Conservation (phyloP, 2,888 invertebrate species). For the Drosophila rubida region DNA sequence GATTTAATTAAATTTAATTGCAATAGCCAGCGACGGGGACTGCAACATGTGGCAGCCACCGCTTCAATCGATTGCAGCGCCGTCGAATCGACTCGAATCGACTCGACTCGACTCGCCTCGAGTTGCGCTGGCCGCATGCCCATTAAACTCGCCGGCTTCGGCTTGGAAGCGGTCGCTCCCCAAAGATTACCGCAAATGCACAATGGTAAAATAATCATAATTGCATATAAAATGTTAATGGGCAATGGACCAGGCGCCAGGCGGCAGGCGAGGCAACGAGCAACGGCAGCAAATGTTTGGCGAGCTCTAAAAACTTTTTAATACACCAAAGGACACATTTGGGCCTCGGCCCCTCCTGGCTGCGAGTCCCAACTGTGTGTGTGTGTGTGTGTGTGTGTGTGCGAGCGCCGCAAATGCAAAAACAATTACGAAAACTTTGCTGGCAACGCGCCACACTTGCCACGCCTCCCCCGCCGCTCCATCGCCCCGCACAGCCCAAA, state of each 20-base stretch:
- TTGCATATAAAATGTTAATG: slow-evolving; percentile 81
- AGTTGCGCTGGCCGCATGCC: slow-evolving; percentile 31
- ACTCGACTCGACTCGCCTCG: too few species aligned
- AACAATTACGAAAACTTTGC: slow-evolving; percentile 80
- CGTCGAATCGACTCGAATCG: too few species aligned
- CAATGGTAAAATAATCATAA: slow-evolving; percentile 81
- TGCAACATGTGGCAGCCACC: slow-evolving; percentile 53
- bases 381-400: slow-evolving; percentile 45
- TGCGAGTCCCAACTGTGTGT: slow-evolving; percentile 35
- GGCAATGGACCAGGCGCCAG: slow-evolving; percentile 68
- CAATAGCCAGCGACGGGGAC: slow-evolving; percentile 3
- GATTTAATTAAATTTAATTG: slow-evolving; percentile 47
- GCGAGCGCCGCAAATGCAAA: slow-evolving; percentile 75
- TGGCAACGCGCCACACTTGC: slow-evolving; percentile 62
- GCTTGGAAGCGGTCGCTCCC: slow-evolving; percentile 69
- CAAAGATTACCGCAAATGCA: slow-evolving; percentile 80
- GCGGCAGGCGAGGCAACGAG: background rate
- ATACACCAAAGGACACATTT: slow-evolving; percentile 81
- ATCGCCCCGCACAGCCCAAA: too few species aligned
- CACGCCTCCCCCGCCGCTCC: background rate
- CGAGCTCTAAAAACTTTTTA: slow-evolving; percentile 73
- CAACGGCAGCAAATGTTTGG: slow-evolving; percentile 33
- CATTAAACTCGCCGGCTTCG: slow-evolving; percentile 64
- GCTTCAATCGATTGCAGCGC: slow-evolving; percentile 1
- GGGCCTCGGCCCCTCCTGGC: slow-evolving; percentile 50